Percentiles rank a stretch among this genome's conserved stretches.
phyloP scores from a whole-genome alignment of 64 coral and sea anemone species.

The Orbicella faveolata region DNA sequence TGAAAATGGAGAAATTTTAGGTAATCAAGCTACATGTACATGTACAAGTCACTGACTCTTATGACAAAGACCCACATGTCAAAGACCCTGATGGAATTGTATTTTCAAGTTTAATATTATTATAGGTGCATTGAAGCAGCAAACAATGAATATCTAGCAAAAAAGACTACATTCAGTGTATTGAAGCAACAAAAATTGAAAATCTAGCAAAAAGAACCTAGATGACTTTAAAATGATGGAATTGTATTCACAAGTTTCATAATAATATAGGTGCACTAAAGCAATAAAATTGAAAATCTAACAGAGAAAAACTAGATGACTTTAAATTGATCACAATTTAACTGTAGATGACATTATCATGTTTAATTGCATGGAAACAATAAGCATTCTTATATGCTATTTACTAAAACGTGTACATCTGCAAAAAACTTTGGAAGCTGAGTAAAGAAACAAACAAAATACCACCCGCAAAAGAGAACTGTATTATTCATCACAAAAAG shows the following conservation, averaged over 20 bases:
- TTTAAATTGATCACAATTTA: neutral
- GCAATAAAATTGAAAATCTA: neutral
- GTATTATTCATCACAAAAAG: neutral
- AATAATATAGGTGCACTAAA: neutral
- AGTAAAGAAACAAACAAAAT: neutral
- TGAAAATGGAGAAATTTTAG: no score
- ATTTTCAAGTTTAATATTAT: no score
- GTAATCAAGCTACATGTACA: no score
- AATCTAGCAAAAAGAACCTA: neutral
- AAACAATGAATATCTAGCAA: no score
- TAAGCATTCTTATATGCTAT: neutral
- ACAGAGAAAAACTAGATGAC: neutral
- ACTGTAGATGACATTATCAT: neutral
- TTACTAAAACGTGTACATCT: neutral
- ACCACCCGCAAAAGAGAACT: neutral
- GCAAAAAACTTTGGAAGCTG: neutral
- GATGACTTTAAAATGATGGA: neutral
- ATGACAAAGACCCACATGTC: no score
- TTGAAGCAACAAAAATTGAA: neutral
- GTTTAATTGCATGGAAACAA: neutral
- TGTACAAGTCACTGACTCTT: no score
- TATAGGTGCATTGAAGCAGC: no score
- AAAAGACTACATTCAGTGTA: no score
- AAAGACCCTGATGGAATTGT: no score
- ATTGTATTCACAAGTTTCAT: no score